phyloP scores from a whole-genome alignment of 2,797 vertebrate genomes.

The Lacerta agilis region DNA sequence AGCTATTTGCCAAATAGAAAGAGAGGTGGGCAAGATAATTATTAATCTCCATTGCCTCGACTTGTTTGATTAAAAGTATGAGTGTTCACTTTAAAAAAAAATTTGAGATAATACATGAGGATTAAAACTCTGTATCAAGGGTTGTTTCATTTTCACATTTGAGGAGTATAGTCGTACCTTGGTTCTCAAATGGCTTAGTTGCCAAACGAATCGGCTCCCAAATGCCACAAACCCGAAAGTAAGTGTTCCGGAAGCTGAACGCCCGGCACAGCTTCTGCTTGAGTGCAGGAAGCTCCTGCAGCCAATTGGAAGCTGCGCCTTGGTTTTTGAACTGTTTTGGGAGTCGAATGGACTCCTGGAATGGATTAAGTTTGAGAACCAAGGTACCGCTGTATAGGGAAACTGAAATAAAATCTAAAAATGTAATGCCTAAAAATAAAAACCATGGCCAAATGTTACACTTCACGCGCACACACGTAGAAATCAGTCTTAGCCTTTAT shows the following conservation, averaged over 20 bases:
- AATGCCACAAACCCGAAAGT: no score
- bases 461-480: not conserved
- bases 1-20: not conserved
- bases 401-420: not conserved
- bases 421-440: not conserved
- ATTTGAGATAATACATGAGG: not conserved
- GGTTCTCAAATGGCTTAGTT: no score
- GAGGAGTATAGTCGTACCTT: not conserved
- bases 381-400: no score
- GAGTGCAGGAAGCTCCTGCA: no score
- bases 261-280: fast-evolving
- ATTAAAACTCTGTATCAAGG: not conserved
- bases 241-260: no score
- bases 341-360: no score
- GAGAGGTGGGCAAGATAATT: not conserved
- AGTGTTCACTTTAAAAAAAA: not conserved
- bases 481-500: not conserved
- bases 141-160: not conserved
- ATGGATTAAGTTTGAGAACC: no score
- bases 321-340: no score
- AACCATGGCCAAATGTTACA: not conserved
- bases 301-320: no score
- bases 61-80: not conserved
- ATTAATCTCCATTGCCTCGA: not conserved
- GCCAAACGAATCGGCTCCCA: no score